Percentiles rank a stretch among this genome's conserved stretches.
Evolutionary conservation across 2,888 invertebrate genomes (phyloP).

Genomic region (Sisyra terminalis): DNA sequence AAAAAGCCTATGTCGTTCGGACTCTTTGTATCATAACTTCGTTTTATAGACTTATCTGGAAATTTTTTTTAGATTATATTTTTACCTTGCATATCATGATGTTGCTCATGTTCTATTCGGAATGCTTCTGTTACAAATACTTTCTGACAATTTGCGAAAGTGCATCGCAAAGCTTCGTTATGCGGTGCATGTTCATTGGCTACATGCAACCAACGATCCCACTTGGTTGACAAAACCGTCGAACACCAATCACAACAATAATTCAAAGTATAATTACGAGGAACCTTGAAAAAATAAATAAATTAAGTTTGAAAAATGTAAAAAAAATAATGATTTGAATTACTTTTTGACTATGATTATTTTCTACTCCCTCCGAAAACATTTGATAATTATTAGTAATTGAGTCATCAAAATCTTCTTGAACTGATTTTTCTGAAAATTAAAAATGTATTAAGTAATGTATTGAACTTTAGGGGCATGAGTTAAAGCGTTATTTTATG

Average conservation of each 20-base stretch:
- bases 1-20: too few species aligned
- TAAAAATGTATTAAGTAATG: too few species aligned
- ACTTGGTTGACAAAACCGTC: conserved; percentile 28
- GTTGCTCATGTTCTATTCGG: conserved; percentile 26
- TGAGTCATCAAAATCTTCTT: neutral
- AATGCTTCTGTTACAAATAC: conserved; percentile 28
- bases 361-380: neutral
- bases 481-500: too few species aligned
- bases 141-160: conserved; percentile 23
- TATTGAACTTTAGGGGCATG: neutral
- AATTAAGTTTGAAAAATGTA: too few species aligned
- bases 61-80: too few species aligned
- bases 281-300: too few species aligned
- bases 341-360: conserved; percentile 1
- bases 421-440: neutral
- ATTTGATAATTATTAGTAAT: too few species aligned
- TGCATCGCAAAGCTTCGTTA: conserved; percentile 18
- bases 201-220: conserved; percentile 32
- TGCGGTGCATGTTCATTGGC: conserved; percentile 20
- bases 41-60: too few species aligned
- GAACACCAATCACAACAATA: conserved; percentile 29
- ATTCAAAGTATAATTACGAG: conserved; percentile 7
- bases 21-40: too few species aligned
- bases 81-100: conserved; percentile 27
- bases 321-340: too few species aligned